phyloP scores from a whole-genome alignment of 1,140 invertebrate genomes.

The Bombus sylvicola region DNA sequence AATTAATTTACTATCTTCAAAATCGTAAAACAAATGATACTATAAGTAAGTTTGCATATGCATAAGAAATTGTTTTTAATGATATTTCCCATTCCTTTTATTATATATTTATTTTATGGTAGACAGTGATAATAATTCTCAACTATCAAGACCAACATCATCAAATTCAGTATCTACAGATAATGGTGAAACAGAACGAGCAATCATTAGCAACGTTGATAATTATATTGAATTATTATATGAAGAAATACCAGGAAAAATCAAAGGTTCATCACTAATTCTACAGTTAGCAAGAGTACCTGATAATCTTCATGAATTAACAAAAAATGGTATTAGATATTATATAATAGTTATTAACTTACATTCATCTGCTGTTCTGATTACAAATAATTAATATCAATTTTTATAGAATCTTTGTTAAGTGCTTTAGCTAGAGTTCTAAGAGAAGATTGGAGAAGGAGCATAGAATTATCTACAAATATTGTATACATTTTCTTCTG shows the following conservation, averaged over 20 bases:
- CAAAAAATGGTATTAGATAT: conserved; percentile 90
- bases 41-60: conserved; percentile 43
- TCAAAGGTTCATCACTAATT: conserved; percentile 95
- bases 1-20: conserved; percentile 95
- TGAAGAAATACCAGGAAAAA: conserved; percentile 96
- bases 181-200: conserved; percentile 80
- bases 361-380: background rate
- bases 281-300: conserved; percentile 95
- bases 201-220: conserved; percentile 93
- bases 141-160: conserved; percentile 75
- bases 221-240: conserved; percentile 98
- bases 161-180: conserved; percentile 74
- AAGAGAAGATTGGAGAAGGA: conserved; percentile 98
- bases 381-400: conserved; percentile 20
- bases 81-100: background rate
- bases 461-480: conserved; percentile 97
- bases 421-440: conserved; percentile 97
- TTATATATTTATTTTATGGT: conserved; percentile 17
- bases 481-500: conserved; percentile 99
- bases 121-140: conserved; percentile 72
- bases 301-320: conserved; percentile 96
- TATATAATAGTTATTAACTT: background rate
- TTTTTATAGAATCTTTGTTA: conserved; percentile 92
- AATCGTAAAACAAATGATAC: conserved; percentile 87
- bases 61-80: background rate